Conservation (phyloP, 2,888 invertebrate species). For the Xanthia togata region DNA sequence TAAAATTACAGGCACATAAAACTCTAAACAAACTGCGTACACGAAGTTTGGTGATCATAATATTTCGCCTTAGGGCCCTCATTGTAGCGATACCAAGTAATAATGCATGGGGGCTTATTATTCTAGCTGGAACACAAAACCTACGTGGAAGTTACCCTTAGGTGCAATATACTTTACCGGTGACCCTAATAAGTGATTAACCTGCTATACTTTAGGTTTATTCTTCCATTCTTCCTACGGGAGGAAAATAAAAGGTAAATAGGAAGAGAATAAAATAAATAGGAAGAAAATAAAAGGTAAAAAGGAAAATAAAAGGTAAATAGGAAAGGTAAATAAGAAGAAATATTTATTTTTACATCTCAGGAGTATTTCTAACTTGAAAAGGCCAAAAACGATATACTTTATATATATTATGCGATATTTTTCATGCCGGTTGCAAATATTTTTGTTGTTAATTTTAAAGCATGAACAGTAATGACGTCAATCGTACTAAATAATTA, state of each 20-base stretch:
- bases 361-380: neutral
- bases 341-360: slow-evolving; percentile 9
- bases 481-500: slow-evolving; percentile 24
- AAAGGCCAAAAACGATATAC: neutral
- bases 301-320: slow-evolving; percentile 10
- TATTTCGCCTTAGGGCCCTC: neutral
- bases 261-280: too few relatives aligned
- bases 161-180: slow-evolving; percentile 10
- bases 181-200: slow-evolving; percentile 46
- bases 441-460: slow-evolving; percentile 5
- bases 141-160: neutral
- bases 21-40: neutral
- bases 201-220: neutral
- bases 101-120: neutral
- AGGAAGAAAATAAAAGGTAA: slow-evolving; percentile 10
- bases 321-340: too few relatives aligned
- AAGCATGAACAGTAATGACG: slow-evolving; percentile 5
- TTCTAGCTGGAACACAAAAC: neutral
- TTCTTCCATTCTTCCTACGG: neutral
- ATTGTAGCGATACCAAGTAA: neutral
- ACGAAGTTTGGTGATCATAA: slow-evolving; percentile 1
- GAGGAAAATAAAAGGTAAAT: slow-evolving; percentile 8
- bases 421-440: neutral
- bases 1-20: neutral
- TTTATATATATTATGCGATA: neutral